Evolutionary conservation across 2,888 invertebrate species (phyloP), one percentile per base, ranked within the genome.

Genomic region (Ormyrus nitidulus): DNA sequence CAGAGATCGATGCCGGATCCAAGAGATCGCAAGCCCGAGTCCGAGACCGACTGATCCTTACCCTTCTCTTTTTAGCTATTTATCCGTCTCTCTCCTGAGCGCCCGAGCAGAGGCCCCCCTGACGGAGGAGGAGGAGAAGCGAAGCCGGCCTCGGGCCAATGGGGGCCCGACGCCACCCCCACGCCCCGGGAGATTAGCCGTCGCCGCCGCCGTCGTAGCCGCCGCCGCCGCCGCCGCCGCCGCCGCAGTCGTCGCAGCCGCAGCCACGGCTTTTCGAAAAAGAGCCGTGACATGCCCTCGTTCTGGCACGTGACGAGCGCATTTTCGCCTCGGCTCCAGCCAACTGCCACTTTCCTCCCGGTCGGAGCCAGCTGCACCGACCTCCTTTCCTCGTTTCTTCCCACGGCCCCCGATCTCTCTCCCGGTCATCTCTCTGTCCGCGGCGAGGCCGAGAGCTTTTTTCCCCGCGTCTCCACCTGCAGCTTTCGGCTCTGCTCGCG

Each of bases 301-400:
- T 65, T 65, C 19, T 51, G 10, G 10, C 46, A 48, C 70, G 56
- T 48, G 58, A 58, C 70, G 10, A 9, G 7, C 58, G 70, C 58
- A 58, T 58, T 48, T 70, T 48, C 58, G 48, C 11, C 3, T 2
- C 0, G 4, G 34, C 34, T 34, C 34, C 34, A 34, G 34, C 34
- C 34, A 34, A 34, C 34, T 34, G 34, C 34, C 34, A 34, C 34
- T 34, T 34, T 34, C 34, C 34, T 34, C 34, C 34, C 34, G 34
- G 34, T 34, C 34, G 34, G 34, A 34, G 34, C 44, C 62, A 46
- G 10, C 11, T 44, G 11, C 46, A n/a, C 66, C 83, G 85, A 86
- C 86, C 86, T 84, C 85, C 85, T 86, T 83, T 82, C 86, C 86
- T 84, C 85, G 81, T 86, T 86, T 84, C 83, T 82, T 84, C 83